Percentiles rank a stretch among this genome's conserved stretches.
phyloP scores from a whole-genome alignment of 2,888 invertebrate species.

The Caenorhabditis sp. region DNA sequence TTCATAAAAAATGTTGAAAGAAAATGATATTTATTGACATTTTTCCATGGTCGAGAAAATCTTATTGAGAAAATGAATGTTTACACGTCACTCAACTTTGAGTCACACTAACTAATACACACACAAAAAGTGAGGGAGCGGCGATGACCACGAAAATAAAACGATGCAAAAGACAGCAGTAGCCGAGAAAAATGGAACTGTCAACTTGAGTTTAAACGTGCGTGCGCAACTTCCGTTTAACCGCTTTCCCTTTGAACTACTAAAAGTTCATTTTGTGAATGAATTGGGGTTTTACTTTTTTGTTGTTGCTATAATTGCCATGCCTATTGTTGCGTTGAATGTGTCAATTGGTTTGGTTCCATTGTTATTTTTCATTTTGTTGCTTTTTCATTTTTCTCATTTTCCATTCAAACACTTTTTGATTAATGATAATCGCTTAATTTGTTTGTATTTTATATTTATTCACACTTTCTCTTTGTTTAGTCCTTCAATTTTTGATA shows the following conservation, averaged over 20 bases:
- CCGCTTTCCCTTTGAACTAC: too few species aligned
- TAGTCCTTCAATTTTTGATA: too few species aligned
- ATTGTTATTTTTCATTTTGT: neutral
- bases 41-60: neutral
- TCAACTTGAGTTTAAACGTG: neutral
- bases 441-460: too few species aligned
- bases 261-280: too few species aligned
- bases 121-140: neutral
- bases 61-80: constrained; percentile 13
- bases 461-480: too few species aligned
- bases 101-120: neutral
- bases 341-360: neutral
- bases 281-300: neutral
- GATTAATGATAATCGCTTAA: too few species aligned
- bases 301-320: neutral
- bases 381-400: neutral
- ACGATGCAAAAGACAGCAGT: neutral
- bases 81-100: constrained; percentile 41
- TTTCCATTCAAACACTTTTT: neutral
- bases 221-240: neutral
- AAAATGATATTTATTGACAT: neutral
- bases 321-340: neutral
- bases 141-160: neutral
- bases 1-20: neutral
- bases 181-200: neutral